Conservation (phyloP, 2,113 vertebrate species). For the Psilopogon haemacephalus region DNA sequence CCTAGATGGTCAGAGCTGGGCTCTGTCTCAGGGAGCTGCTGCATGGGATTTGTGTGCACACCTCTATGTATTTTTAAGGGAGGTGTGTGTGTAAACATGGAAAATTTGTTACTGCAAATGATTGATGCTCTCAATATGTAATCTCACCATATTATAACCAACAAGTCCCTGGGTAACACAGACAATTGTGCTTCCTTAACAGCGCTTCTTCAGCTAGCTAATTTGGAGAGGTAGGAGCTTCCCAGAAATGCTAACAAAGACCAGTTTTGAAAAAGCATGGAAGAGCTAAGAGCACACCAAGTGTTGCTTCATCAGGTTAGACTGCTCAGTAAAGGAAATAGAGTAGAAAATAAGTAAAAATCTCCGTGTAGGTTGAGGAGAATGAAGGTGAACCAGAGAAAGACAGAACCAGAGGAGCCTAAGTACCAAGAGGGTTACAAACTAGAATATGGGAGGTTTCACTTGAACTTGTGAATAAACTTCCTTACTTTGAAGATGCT, state of each 20-base stretch:
- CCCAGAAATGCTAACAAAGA: background rate
- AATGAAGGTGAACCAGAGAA: background rate
- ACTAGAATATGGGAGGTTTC: no score
- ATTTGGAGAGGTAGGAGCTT: background rate
- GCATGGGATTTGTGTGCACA: background rate
- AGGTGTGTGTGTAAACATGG: background rate
- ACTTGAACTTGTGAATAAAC: no score
- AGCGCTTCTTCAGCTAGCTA: background rate
- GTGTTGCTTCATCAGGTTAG: background rate
- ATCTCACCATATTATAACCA: background rate
- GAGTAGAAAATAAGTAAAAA: background rate
- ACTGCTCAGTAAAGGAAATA: background rate
- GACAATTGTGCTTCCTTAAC: background rate
- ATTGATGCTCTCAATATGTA: background rate
- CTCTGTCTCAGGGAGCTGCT: background rate
- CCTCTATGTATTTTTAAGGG: background rate
- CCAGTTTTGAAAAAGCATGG: background rate
- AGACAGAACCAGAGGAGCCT: background rate
- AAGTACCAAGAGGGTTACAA: no score
- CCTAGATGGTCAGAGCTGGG: background rate
- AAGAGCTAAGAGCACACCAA: background rate
- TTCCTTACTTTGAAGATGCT: no score
- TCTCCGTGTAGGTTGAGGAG: background rate
- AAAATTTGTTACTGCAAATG: background rate
- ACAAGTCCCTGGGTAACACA: background rate